phyloP scores from a whole-genome alignment of 1,140 invertebrate species.

The honey bee (Apis mellifera) region Amel_HAv3.1 CM009931.2:24177001-24177500 shows the following conservation, averaged over 20 bases:
- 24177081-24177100: constrained; percentile 35
- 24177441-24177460: constrained; percentile 82
- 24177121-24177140: constrained; percentile 10
- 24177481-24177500: neutral
- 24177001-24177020: constrained; percentile 81
- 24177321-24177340: constrained; percentile 76
- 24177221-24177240: neutral
- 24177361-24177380: constrained; percentile 82
- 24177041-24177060: constrained; percentile 51
- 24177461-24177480: constrained; percentile 77
- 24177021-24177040: constrained; percentile 70
- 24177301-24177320: constrained; percentile 56
- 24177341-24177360: constrained; percentile 83
- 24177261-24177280: constrained; percentile 8
- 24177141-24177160: neutral
- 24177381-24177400: constrained; percentile 81
- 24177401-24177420: constrained; percentile 80
- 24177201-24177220: neutral
- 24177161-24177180: constrained; percentile 1
- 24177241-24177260: neutral
- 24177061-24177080: constrained; percentile 40
- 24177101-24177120: constrained; percentile 5
- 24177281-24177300: constrained; percentile 9
- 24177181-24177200: neutral
- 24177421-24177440: constrained; percentile 79